These are phyloP conservation scores for Hippopotamyrus pictus DNA, from an alignment of 2,797 vertebrate genomes.

Conservation along the genomic window DNA sequence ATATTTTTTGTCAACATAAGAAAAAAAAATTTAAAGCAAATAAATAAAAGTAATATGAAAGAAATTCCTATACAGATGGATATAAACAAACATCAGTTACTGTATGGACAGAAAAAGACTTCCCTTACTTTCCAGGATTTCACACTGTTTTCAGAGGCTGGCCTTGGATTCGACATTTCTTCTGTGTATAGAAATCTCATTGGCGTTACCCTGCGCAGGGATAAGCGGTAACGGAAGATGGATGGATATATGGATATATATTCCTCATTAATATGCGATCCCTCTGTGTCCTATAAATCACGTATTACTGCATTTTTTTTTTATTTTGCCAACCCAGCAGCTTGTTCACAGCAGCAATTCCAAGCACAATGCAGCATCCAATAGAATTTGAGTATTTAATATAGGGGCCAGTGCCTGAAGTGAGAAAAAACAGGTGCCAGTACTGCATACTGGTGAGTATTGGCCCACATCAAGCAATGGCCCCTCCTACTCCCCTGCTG, in stretches of 20 bases:
- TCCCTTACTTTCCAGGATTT: not conserved
- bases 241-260: not conserved
- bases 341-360: not conserved
- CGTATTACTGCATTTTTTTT: not conserved
- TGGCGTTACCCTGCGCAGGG: not conserved
- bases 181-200: not conserved
- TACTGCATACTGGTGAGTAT: not conserved
- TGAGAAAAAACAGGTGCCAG: not conserved
- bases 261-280: not conserved
- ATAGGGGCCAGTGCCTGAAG: not conserved
- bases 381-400: not conserved
- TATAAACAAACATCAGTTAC: not conserved
- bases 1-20: not conserved
- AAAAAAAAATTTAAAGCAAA: not conserved
- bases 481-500: not conserved
- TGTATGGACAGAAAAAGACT: not conserved
- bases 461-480: not conserved
- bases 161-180: not conserved
- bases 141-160: not conserved
- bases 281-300: not conserved
- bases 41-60: not conserved
- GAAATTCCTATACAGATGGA: not conserved
- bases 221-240: not conserved
- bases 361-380: not conserved
- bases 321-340: not conserved